Base-by-base conservation (phyloP, 2,888 invertebrate species). In the Chironomus riparius region DNA sequence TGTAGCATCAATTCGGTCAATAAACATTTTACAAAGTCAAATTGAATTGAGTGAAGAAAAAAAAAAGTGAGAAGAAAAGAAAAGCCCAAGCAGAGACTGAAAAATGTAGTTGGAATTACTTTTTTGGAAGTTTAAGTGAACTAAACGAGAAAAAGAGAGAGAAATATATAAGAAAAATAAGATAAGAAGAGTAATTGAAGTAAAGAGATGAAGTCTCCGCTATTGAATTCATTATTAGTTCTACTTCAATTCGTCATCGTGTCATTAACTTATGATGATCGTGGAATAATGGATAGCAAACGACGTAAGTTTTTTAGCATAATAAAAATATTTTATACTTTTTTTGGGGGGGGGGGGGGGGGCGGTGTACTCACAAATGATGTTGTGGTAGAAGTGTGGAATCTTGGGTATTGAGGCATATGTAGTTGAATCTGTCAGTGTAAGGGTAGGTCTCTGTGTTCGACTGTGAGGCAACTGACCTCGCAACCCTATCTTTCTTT, bases 181-280 rank as follows among this genome's bases (percentile, higher is more conserved):
- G 18, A 56, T 18, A 18, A 7, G 15, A 56, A 56, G 65, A 65
- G 65, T 65, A 22, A 24, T 18, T 65, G 65, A 65, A 65, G 18
- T 56, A 38, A 21, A 65, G 65, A 65, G 24, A 74, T 74, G 74
- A 74, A 74, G 74, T 74, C 47, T 65, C 68, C 65, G 68, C 74
- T 74, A 18, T 74, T 74, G 38, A 74, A 68, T 62, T 73, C 62
- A 62, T 62, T 65, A 65, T 65, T 74, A 15, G 65, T 74, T 62
- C 61, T 74, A 62, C 74, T 68, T 48, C 74, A 74, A 74, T 74
- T 74, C 74, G 68, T 74, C 74, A 74, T 48, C 68, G 74, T 62
- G 22, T 74, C 74, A 24, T n/a, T 48, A 21, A 21, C 48, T 47
- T 62, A 68, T 18, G 74, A 65, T 47, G 47, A 21, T 24, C 21